Evolutionary conservation across 2,888 invertebrate genomes (phyloP), one percentile per base, ranked within the genome.

Genomic region (Caenorhabditis sp.): DNA sequence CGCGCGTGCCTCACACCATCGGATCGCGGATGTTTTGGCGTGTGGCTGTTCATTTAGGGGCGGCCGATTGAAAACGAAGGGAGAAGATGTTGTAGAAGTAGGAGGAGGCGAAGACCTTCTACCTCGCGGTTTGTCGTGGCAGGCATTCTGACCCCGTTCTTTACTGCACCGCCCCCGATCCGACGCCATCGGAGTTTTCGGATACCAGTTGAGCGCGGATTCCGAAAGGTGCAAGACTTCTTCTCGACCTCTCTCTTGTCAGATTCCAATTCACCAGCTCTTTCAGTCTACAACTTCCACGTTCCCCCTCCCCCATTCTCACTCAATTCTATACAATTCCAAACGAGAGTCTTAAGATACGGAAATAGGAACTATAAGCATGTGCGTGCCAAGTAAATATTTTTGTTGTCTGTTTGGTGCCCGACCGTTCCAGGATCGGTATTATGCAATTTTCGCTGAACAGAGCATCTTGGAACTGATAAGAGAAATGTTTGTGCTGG

Each of bases 111-210:
- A 68, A 66, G 72, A 54, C 69, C 68, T 70, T 70, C 64, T 59
- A 59, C 51, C 77, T 82, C 83, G 82, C 77, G 79, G 63, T 64
- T 59, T 66, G 22, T 61, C 84, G 84, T 84, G 84, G 84, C 84
- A 84, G 84, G 84, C 84, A 80, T 31, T 72, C 80, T 80, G 84
- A 84, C 84, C 84, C 80, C 84, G 84, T 80, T 84, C 80, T 74
- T 79, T 64, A 83, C 77, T 75, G 70, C 54, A 69, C 83, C 73
- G 64, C 75, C 81, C 49, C 75, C 75, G 24, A 44, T 47, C 61
- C 49, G 61, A 63, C 70, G 79, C 79, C 79, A 79, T 64, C 64
- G 70, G 70, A 70, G 44, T 61, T 54, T 54, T 70, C 19, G 22
- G 26, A 35, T 49, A 59, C 72, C 70, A 70, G 77, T 59, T 38